phyloP scores from a whole-genome alignment of 2,113 vertebrate species.

The Jaculus jaculus region DNA sequence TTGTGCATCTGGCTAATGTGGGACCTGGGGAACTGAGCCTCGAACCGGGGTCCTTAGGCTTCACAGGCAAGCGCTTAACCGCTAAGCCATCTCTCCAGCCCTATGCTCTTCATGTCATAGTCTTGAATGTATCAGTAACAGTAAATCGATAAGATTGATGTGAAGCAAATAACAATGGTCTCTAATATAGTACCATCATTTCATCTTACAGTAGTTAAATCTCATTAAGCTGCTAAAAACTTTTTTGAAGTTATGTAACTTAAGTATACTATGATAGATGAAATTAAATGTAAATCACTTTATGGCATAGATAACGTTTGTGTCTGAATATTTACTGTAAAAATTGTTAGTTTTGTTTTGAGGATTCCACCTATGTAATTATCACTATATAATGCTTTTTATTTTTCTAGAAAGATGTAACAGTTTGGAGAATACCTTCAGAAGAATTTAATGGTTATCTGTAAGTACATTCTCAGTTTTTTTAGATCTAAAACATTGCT shows the following conservation, averaged over 20 bases:
- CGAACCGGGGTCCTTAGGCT: no score
- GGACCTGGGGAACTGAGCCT: no score
- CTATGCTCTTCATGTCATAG: background rate
- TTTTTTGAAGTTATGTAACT: background rate
- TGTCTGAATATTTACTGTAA: background rate
- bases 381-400: slow-evolving; percentile 17
- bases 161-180: background rate
- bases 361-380: background rate
- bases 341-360: slow-evolving; percentile 34
- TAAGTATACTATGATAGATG: slow-evolving; percentile 5
- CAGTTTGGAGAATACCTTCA: slow-evolving; percentile 90
- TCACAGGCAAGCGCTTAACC: no score
- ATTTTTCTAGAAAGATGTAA: slow-evolving; percentile 88
- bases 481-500: background rate
- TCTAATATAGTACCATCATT: background rate
- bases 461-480: slow-evolving; percentile 85
- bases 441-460: slow-evolving; percentile 91
- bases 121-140: background rate
- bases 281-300: slow-evolving; percentile 26
- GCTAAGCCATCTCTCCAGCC: no score
- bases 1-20: no score
- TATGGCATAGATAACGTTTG: background rate
- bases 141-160: background rate
- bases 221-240: background rate
- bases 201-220: background rate